Evolutionary conservation across 2,888 invertebrate genomes (phyloP), one percentile per base, ranked within the genome.

Genomic region (Apamea epomidion): DNA sequence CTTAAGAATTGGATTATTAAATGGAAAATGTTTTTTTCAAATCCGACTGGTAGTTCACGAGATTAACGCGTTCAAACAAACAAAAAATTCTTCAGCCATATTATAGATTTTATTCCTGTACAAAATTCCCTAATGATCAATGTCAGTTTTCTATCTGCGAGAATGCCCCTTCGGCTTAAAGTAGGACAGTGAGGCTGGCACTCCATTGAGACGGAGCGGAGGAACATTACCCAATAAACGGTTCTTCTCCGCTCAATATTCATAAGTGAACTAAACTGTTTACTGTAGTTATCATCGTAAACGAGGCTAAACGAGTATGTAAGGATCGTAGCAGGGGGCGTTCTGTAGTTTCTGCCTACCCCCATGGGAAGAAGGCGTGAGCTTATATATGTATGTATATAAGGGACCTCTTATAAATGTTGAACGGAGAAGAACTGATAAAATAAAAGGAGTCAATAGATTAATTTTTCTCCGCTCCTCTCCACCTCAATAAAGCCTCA

Each of bases 211-310:
- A 72, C 18, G 18, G 2, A 58, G 29, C 42, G 18, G 2, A 48
- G 29, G 25, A 72, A 25, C 32, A 75, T 54, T 58, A 58, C n/a
- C 69, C 42, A 75, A 70, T 75, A 42, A 70, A 29, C 29, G 21
- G 3, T 45, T 29, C 10, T 48, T 69, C 45, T 68, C 10, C 42
- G n/a, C 16, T 42, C 42, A 42, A 18, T 18, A 18, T 45, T n/a
- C 68, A 18, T 45, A 69, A n/a, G 10, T 69, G n/a, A 45, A 45
- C 42, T 68, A 45, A 68, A 42, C 42, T 68, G 14, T 37, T 67
- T 67, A 67, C 5, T 37, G 7, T n/a, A 68, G 25, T 8, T 67
- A 42, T 67, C 37, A 25, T 25, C 18, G 18, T 51, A 51, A 51
- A 51, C 18, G 51, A 51, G 2, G 18, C 51, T 18, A 51, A 51